Conservation (phyloP, 2,888 invertebrate genomes). For the Biston stratarius region DNA sequence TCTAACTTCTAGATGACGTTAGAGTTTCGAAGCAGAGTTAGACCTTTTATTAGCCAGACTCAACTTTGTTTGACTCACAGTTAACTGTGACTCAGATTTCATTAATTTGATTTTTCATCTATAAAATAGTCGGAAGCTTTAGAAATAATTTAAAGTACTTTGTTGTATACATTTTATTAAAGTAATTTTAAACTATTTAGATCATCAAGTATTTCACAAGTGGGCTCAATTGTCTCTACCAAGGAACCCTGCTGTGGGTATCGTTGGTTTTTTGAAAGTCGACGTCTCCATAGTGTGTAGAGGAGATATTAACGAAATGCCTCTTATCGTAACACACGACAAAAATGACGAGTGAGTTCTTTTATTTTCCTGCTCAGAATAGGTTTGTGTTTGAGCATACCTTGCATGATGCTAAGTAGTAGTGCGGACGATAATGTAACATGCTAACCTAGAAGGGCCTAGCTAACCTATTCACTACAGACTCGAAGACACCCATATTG, state of each 20-base stretch:
- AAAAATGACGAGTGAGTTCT: constrained; percentile 61
- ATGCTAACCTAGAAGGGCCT: too few relatives aligned
- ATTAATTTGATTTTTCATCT: too few relatives aligned
- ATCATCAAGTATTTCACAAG: constrained; percentile 94
- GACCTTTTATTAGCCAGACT: too few relatives aligned
- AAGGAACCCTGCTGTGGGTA: constrained; percentile 83
- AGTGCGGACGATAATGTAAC: not conserved
- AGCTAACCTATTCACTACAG: too few relatives aligned
- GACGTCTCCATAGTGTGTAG: constrained; percentile 91
- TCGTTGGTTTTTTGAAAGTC: constrained; percentile 93
- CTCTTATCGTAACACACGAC: constrained; percentile 59
- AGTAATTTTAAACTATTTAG: constrained; percentile 64
- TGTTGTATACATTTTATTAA: constrained; percentile 10
- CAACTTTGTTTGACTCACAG: too few relatives aligned
- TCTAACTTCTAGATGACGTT: too few relatives aligned
- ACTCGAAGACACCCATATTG: too few relatives aligned
- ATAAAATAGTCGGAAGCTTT: not conserved
- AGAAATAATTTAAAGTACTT: too few relatives aligned
- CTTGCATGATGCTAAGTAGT: too few relatives aligned
- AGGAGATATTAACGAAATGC: constrained; percentile 88
- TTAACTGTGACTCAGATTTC: too few relatives aligned
- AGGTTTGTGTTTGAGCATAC: too few relatives aligned
- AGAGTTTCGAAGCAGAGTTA: too few relatives aligned
- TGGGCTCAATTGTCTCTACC: constrained; percentile 93
- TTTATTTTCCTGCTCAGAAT: not conserved